These are phyloP conservation scores for Formica aserva DNA, from an alignment of 2,888 invertebrate species.

Conservation along the genomic window DNA sequence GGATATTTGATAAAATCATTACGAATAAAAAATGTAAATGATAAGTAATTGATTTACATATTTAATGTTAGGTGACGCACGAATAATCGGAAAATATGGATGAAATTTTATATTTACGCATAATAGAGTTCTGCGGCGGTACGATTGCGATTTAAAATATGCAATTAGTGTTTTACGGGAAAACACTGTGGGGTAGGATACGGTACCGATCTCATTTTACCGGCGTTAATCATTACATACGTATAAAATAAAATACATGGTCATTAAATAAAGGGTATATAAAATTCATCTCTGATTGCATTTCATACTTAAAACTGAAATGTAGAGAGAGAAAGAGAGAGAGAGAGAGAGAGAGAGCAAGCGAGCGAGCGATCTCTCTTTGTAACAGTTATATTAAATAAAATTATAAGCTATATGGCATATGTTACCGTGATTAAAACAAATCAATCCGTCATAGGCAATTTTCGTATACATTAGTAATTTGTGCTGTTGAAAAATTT, in stretches of 20 bases:
- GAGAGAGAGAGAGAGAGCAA: no score
- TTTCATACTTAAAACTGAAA: slow-evolving; percentile 47
- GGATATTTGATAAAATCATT: slow-evolving; percentile 57
- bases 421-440: slow-evolving; percentile 38
- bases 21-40: slow-evolving; percentile 56
- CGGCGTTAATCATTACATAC: slow-evolving; percentile 53
- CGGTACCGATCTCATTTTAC: slow-evolving; percentile 51
- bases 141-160: slow-evolving; percentile 57
- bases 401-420: slow-evolving; percentile 37
- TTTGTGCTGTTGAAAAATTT: slow-evolving; percentile 32
- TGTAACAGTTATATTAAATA: slow-evolving; percentile 43
- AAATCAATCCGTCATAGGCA: slow-evolving; percentile 43
- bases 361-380: neutral
- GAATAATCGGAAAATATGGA: slow-evolving; percentile 57
- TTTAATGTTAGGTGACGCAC: slow-evolving; percentile 55
- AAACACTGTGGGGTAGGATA: slow-evolving; percentile 46
- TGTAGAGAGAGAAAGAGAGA: neutral
- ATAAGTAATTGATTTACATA: slow-evolving; percentile 57
- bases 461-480: slow-evolving; percentile 45
- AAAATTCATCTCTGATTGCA: slow-evolving; percentile 55
- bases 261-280: slow-evolving; percentile 55
- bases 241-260: slow-evolving; percentile 51
- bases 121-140: slow-evolving; percentile 55
- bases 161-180: slow-evolving; percentile 54
- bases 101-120: slow-evolving; percentile 57